These are phyloP conservation scores for Ethmia dodecea DNA, from an alignment of 2,888 invertebrate genomes.

Conservation along the genomic window DNA sequence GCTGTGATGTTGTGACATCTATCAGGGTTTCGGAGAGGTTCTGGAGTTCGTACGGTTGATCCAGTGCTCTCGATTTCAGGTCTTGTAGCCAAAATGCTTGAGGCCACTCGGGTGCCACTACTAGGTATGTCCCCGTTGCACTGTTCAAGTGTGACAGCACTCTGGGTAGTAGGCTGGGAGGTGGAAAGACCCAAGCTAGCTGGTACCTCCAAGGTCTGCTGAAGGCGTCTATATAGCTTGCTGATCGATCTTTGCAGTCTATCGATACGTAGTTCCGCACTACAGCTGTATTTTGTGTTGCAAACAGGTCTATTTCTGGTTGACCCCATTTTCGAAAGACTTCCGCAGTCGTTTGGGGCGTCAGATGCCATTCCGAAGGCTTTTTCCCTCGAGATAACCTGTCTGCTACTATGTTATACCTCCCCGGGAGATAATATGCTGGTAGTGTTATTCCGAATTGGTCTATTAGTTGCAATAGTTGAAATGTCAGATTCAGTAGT, in stretches of 20 bases:
- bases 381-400: conserved; percentile 10
- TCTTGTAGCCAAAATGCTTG: conserved; percentile 19
- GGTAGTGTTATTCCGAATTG: conserved; percentile 12
- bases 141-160: conserved; percentile 23
- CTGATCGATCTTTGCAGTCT: neutral
- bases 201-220: conserved; percentile 21
- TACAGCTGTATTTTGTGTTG: conserved; percentile 11
- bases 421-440: conserved; percentile 16
- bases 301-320: conserved; percentile 18
- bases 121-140: conserved; percentile 13
- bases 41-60: conserved; percentile 10
- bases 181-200: conserved; percentile 30
- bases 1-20: conserved; percentile 12
- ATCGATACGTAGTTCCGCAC: conserved; percentile 10
- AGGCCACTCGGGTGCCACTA: conserved; percentile 10
- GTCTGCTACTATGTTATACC: conserved; percentile 16
- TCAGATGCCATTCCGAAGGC: conserved; percentile 21
- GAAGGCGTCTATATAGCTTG: conserved; percentile 20
- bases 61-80: conserved; percentile 15
- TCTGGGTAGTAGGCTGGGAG: conserved; percentile 25
- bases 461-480: conserved; percentile 2
- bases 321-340: conserved; percentile 18
- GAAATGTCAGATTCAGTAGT: neutral
- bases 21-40: conserved; percentile 10
- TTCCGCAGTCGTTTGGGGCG: conserved; percentile 7